Conservation (phyloP, 2,113 vertebrate species). For the Phoxinus phoxinus region DNA sequence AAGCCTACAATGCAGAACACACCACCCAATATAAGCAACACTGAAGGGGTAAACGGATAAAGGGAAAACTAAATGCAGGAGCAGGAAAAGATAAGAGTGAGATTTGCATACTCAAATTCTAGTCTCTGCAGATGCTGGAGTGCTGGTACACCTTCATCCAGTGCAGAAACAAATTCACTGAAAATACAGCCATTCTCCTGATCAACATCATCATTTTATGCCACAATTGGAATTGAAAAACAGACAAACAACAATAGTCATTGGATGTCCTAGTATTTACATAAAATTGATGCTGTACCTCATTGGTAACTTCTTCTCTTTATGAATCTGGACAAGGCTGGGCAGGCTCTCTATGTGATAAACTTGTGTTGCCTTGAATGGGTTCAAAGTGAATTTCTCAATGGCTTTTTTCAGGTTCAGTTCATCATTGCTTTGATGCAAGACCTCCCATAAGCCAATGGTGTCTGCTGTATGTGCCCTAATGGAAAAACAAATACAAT, state of each 20-base stretch:
- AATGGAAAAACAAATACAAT: constrained; percentile 30
- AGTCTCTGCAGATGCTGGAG: constrained; percentile 83
- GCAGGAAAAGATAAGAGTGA: neutral
- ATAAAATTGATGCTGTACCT: constrained; percentile 68
- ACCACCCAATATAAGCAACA: neutral
- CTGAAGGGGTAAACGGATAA: neutral
- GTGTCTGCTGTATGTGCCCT: constrained; percentile 86
- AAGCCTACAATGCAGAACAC: constrained; percentile 65
- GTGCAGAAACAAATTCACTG: constrained; percentile 60
- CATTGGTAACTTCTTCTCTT: constrained; percentile 70
- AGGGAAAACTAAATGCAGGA: neutral
- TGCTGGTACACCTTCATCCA: constrained; percentile 80
- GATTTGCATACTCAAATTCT: constrained; percentile 79
- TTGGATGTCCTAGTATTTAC: neutral
- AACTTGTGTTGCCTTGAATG: constrained; percentile 83
- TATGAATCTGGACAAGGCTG: constrained; percentile 82
- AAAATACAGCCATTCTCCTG: constrained; percentile 43
- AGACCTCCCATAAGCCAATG: constrained; percentile 83
- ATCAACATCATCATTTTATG: constrained; percentile 1
- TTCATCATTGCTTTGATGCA: constrained; percentile 72
- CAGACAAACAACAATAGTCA: neutral
- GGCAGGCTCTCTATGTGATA: constrained; percentile 84
- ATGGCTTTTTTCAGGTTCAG: constrained; percentile 72
- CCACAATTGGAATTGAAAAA: neutral
- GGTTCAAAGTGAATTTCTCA: constrained; percentile 86